Base-by-base conservation (phyloP, 2,888 invertebrate species). In the Ochropleura leucogaster region DNA sequence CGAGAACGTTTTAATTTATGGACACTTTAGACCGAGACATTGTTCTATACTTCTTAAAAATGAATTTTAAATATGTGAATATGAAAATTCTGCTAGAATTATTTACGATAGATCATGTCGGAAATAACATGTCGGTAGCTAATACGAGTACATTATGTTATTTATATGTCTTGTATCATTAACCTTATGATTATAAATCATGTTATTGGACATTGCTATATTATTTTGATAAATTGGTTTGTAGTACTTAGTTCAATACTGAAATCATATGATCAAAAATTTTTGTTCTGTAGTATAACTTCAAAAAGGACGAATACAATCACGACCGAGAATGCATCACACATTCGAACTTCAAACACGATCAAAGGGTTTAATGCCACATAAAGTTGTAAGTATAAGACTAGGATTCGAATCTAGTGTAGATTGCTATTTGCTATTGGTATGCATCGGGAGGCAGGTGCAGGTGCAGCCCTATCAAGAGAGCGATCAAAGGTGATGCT, bases 1-100 rank as follows among this genome's bases (percentile, higher is more conserved):
- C 80, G 89, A 92, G 92, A 89, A 89, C 90, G 90, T 88, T 91
- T 91, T 94, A 94, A 95, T 94, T 95, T 95, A 95, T 95, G 93
- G 90, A 92, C 90, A 92, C 91, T 93, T 93, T 92, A 89, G 88
- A 88, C 83, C 77, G 85, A 87, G 90, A 89, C 89, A 90, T 91
- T 90, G 88, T 92, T 89, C 87, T 89, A 83, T 80, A 87, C 81
- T 88, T 89, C 80, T 89, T 85, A 87, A 79, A 80, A 87, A 86
- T 84, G 72, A 74, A 70, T 65, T 88, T 87, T 82, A 84, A 87
- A 89, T 84, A 79, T 83, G 72, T 80, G 78, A 55, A 69, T 72
- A 62, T 49, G 57, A 72, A 77, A 77, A 85, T 82, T 68, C n/a
- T 65, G 46, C 49, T 68, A 71, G 77, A 80, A 72, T 75, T 70